Evolutionary conservation across 2,797 vertebrate species (phyloP).

Genomic region (Enteromius viviparus): DNA sequence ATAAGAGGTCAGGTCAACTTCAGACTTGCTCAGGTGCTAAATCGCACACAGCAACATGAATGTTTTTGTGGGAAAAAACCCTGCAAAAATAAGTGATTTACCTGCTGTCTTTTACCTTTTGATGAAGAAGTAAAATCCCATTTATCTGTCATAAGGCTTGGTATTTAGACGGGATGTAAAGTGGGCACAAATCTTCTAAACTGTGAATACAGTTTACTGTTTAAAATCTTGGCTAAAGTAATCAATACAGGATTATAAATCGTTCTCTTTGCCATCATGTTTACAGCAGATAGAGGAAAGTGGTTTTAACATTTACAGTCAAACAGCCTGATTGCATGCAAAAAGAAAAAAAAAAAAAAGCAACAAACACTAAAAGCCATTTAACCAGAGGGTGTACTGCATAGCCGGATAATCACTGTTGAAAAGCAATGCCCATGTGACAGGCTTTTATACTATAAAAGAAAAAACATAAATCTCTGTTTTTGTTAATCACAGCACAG

Average conservation of each 20-base stretch:
- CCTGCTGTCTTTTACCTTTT: not conserved
- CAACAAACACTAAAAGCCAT: not conserved
- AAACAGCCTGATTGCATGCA: not conserved
- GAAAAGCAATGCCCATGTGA: slow-evolving; percentile 7
- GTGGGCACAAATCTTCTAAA: not conserved
- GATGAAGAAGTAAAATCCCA: not conserved
- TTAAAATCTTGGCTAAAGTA: not conserved
- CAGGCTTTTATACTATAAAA: slow-evolving; percentile 7
- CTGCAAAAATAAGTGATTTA: not conserved
- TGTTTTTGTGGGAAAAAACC: not conserved
- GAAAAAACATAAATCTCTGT: too few relatives aligned
- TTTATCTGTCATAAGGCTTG: not conserved
- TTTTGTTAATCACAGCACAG: not conserved
- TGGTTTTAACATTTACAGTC: slow-evolving; percentile 20
- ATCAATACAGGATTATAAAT: not conserved
- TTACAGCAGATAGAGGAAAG: not conserved
- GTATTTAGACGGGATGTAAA: not conserved
- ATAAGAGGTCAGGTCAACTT: slow-evolving; percentile 37
- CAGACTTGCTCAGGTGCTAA: not conserved
- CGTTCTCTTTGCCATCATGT: not conserved
- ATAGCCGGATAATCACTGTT: not conserved
- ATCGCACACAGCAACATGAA: not conserved
- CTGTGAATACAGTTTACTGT: not conserved
- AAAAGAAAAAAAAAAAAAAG: not conserved
- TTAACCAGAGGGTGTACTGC: not conserved